A percentile compares a stretch with the other conserved stretches of the same genome.
Evolutionary conservation across 2,113 vertebrate species (phyloP).

Genomic region (Synchiropus splendidus): DNA sequence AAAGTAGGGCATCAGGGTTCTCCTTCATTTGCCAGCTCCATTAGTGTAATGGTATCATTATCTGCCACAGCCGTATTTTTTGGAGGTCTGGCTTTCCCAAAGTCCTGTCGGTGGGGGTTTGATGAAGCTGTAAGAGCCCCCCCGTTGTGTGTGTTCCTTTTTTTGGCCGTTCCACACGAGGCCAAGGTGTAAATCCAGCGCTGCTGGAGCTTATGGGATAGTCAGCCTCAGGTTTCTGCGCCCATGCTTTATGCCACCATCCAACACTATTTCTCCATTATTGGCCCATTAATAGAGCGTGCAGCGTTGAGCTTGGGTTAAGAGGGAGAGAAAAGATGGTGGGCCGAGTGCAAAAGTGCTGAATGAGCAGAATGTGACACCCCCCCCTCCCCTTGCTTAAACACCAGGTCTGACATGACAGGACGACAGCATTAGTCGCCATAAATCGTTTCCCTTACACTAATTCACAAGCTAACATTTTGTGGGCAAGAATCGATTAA

Average conservation of each 20-base stretch:
- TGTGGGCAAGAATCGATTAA: constrained; percentile 70
- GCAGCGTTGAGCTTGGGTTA: constrained; percentile 64
- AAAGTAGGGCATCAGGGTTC: constrained; percentile 87
- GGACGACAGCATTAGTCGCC: constrained; percentile 68
- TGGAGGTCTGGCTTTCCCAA: constrained; percentile 48
- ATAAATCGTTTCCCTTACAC: constrained; percentile 70
- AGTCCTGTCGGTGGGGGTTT: constrained; percentile 67
- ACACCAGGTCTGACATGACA: constrained; percentile 74
- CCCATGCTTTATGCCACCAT: constrained; percentile 70
- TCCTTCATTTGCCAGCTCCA: constrained; percentile 95
- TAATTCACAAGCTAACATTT: constrained; percentile 68
- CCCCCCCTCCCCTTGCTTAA: constrained; percentile 70
- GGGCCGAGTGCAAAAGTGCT: constrained; percentile 69
- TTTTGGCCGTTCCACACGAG: constrained; percentile 49
- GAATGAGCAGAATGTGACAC: constrained; percentile 73
- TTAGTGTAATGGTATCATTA: constrained; percentile 98
- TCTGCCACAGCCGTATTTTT: constrained; percentile 86
- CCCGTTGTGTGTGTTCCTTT: constrained; percentile 31
- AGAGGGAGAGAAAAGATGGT: constrained; percentile 64
- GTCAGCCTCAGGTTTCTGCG: constrained; percentile 63
- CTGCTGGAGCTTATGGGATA: constrained; percentile 55
- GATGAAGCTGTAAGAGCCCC: constrained; percentile 74
- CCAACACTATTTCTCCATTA: constrained; percentile 80
- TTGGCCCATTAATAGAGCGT: constrained; percentile 79
- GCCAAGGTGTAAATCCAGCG: constrained; percentile 64